Evolutionary conservation across 2,797 vertebrate species (phyloP).

Genomic region (Crypturellus tataupa): DNA sequence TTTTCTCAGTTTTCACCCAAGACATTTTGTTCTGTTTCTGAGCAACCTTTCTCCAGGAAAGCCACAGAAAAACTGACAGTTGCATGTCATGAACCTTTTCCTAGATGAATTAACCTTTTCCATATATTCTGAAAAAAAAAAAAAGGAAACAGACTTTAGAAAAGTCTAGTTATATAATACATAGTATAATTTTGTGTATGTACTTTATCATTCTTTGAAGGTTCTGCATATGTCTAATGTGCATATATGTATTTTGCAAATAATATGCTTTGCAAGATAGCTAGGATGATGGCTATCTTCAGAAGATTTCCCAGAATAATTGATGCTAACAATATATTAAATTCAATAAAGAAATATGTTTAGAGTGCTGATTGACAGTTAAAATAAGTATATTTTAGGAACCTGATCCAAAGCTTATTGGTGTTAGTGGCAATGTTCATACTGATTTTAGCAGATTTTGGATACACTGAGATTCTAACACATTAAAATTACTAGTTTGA

Average conservation of each 20-base stretch:
- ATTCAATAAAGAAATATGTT: not conserved
- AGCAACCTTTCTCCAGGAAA: not conserved
- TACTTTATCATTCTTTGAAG: not conserved
- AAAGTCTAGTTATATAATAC: not conserved
- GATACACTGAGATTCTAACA: not conserved
- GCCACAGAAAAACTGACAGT: not conserved
- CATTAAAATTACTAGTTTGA: constrained; percentile 14
- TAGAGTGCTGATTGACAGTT: not conserved
- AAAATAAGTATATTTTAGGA: not conserved
- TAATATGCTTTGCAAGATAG: not conserved
- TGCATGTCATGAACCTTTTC: not conserved
- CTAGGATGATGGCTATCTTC: not conserved
- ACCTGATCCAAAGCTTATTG: not conserved
- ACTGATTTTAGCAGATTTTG: constrained; percentile 16
- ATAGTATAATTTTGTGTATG: not conserved
- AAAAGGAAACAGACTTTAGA: not conserved
- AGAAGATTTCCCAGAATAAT: not conserved
- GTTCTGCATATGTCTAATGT: not conserved
- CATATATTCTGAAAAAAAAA: not conserved
- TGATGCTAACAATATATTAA: not conserved
- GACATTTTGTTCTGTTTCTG: not conserved
- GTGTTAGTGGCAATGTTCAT: not conserved
- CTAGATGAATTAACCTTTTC: not conserved
- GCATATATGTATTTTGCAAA: not conserved
- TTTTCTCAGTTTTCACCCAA: not conserved